Conservation (phyloP, 2,888 invertebrate genomes). For the Ornithoptera alexandrae region DNA sequence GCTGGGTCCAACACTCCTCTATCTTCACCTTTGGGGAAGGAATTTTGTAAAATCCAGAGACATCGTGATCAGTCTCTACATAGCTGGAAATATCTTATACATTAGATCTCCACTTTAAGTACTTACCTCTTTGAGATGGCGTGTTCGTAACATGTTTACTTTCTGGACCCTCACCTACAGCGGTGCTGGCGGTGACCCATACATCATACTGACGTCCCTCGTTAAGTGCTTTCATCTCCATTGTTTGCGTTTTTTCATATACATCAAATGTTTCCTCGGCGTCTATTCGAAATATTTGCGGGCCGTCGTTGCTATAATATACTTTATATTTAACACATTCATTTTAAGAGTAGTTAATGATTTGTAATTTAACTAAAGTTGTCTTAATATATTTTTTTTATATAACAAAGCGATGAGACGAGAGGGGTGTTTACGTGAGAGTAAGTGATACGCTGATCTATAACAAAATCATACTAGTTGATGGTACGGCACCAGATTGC, state of each 20-base stretch:
- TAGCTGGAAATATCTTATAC: no score
- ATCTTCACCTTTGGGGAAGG: no score
- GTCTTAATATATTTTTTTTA: not conserved
- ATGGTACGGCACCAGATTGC: no score
- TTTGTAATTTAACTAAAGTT: not conserved
- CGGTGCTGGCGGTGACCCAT: slow-evolving; percentile 83
- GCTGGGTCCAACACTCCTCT: no score
- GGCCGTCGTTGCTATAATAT: slow-evolving; percentile 63
- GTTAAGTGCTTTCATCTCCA: slow-evolving; percentile 75
- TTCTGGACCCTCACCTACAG: slow-evolving; percentile 80
- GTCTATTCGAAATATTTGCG: slow-evolving; percentile 64
- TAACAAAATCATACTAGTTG: no score
- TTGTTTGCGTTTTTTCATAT: slow-evolving; percentile 67
- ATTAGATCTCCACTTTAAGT: not conserved
- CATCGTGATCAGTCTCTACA: no score
- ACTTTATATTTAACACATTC: slow-evolving; percentile 1
- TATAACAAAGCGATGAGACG: not conserved
- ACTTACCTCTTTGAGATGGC: slow-evolving; percentile 76
- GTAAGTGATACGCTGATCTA: no score
- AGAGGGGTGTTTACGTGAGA: not conserved
- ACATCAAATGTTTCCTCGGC: slow-evolving; percentile 52
- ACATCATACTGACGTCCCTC: slow-evolving; percentile 81
- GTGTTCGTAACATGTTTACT: slow-evolving; percentile 74
- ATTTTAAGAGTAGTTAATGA: not conserved
- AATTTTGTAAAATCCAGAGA: no score